Base-by-base conservation (phyloP, 2,888 invertebrate genomes). In the Nomada ruficornis region DNA sequence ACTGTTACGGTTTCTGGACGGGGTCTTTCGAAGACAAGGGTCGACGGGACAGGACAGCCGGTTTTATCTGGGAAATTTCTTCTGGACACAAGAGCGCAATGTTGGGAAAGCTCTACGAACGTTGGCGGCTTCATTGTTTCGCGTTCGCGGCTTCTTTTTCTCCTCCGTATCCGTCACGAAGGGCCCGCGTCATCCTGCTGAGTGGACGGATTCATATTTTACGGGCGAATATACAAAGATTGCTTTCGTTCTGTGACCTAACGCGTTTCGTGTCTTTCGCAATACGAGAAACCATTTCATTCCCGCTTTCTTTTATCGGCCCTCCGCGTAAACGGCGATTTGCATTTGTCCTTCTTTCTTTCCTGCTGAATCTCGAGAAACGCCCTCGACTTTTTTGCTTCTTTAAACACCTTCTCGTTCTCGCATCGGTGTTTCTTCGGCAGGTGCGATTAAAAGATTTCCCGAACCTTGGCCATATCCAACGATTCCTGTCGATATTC, bases 41-140 rank as follows among this genome's bases (percentile, higher is more conserved):
- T 71, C 82, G 78, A 59, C 64, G 75, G 63, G 68, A 75, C 67
- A 64, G 77, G 72, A 79, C 72, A 74, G 70, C 60, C 77, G 84
- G 20, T 80, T 83, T 83, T 81, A 83, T 68, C 77, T 83, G 78
- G 64, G 77, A 84, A 86, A 89, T 88, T 86, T 89, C 84, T 83
- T 86, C 82, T 85, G 81, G 77, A 73, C 81, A 83, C 69, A 64
- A 80, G 78, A 80, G 64, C 55, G 75, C 72, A 73, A 69, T 50
- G 78, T 20, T 63, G 77, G 65, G 75, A 82, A 64, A 85, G 77
- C 82, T 80, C 68, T 55, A 79, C 57, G 71, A 72, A 52, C 67
- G 55, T 73, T 64, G 52, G 74, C 69, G 65, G 59, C 75, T 68
- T 82, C 83, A 87, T 88, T 87, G 87, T 89, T 82, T 82, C 84